Evolutionary conservation across 1,140 invertebrate genomes (phyloP), one percentile per base, ranked within the genome.

Genomic region (Aphis craccivora): DNA sequence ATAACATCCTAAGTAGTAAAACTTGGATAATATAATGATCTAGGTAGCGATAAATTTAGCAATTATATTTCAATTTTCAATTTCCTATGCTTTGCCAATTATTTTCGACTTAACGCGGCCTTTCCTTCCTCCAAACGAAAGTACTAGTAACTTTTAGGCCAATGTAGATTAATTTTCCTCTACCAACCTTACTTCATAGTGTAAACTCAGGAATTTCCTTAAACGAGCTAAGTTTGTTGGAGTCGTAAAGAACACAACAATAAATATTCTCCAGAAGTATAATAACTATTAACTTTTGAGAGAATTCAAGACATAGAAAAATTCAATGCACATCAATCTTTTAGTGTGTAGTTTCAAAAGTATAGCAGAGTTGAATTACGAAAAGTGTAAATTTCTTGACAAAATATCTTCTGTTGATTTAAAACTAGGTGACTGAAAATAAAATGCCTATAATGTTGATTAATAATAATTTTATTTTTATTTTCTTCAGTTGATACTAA

Each of bases 41-140:
- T 91, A 76, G 67, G 67, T 40, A 51, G 20, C 43, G 43, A 92
- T 92, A 92, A 81, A 86, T 93, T 55, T n/a, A 37, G 81, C 35
- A 55, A 93, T 93, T 93, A 93, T 93, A 93, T 84, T 93, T 93
- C 91, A 83, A 93, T 93, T 84, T 40, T 43, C 22, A 51, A 40
- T 92, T 92, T 84, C 45, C 45, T 84, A 37, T 84, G 45, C 45
- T 55, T 43, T 40, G 11, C 35, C 43, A 93, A 83, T 93, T 43
- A 86, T 93, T 53, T 84, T 84, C 48, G n/a, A 55, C 35, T 93
- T 55, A 93, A 93, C 76, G 81, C 35, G 23, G 91, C 4, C 35
- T 91, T 51, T 91, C 40, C 60, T 83, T 76, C n/a, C 43, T 83
- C 14, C n/a, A 23, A 81, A 51, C 35, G n/a, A 81, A 91, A 91